phyloP scores from a whole-genome alignment of 2,113 vertebrate species.

The Hypomesus transpacificus region DNA sequence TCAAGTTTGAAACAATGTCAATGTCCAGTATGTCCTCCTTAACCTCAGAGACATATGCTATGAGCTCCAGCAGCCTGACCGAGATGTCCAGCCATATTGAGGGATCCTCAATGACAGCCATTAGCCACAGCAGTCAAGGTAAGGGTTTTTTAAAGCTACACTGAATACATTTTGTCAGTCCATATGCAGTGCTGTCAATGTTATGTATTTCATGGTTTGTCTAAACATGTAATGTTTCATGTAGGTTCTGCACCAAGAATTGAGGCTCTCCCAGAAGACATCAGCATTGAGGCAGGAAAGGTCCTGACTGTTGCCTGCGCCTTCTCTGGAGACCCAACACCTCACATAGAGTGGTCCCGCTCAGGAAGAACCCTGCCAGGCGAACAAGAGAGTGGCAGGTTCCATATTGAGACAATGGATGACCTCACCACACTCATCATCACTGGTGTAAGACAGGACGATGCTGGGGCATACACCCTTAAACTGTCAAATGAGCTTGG shows the following conservation, averaged over 20 bases:
- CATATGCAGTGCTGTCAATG: constrained; percentile 1
- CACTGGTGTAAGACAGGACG: constrained; percentile 85
- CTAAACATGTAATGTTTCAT: constrained; percentile 24
- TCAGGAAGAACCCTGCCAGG: constrained; percentile 77
- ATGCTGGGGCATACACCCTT: constrained; percentile 89
- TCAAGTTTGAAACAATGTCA: constrained; percentile 84
- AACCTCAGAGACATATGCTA: constrained; percentile 84
- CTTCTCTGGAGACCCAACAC: constrained; percentile 89
- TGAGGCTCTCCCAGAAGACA: constrained; percentile 96
- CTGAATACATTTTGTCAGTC: too few species aligned
- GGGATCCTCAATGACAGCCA: constrained; percentile 83
- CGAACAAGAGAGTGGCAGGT: constrained; percentile 83
- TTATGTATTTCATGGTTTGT: constrained; percentile 2
- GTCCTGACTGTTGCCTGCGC: constrained; percentile 94
- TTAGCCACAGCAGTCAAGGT: constrained; percentile 81
- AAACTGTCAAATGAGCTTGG: constrained; percentile 91
- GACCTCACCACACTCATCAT: constrained; percentile 96
- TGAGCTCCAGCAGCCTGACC: constrained; percentile 85
- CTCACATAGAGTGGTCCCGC: constrained; percentile 86
- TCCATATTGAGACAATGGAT: constrained; percentile 92
- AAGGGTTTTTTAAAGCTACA: constrained; percentile 39
- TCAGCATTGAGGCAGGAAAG: constrained; percentile 95
- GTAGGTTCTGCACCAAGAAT: constrained; percentile 88
- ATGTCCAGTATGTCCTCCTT: constrained; percentile 90
- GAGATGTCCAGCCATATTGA: constrained; percentile 86